Base-by-base conservation (phyloP, 2,888 invertebrate genomes). In the Hirtodrosophila cameraria region DNA sequence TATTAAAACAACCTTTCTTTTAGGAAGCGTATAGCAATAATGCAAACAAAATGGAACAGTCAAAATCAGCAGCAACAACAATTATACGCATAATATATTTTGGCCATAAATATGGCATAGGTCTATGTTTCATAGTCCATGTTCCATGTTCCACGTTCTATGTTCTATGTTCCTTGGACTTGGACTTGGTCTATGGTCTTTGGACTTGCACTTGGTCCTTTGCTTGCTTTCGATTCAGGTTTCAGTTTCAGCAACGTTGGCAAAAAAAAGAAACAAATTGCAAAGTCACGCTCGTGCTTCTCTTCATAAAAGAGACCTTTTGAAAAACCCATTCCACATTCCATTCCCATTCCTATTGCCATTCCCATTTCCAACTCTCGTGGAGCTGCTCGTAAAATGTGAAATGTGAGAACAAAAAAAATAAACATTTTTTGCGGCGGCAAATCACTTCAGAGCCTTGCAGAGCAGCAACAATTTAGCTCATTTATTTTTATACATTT, bases 401-500 rank as follows among this genome's bases (percentile, higher is more conserved):
- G 53, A 16, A 59, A 43, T 23, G n/a, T n/a, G 45, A 49, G 28
- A 35, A 16, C 27, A 23, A 30, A 58, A 20, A 20, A 20, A 3
- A 5, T 23, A 8, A 23, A 6, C 36, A 49, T 71, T 71, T n/a
- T 66, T 61, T 62, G 72, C 53, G 67, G 57, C 62, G 65, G 69
- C 76, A 75, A 75, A 75, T 75, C 75, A 75, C 76, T 75, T 76
- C 69, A 65, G 68, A 61, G 69, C 64, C 61, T 65, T 50, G 70
- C 69, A 70, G 70, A 48, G 70, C 69, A 70, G 70, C 70, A 76
- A 80, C 77, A 83, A 83, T 81, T 81, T 84, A 81, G 80, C 80
- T 78, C 84, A 81, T 84, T 81, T 81, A 78, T 81, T 81, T 81
- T 75, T 83, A 84, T 81, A 81, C 84, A 84, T 84, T 81, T 81